These are phyloP conservation scores for Dynastes tityus DNA, from an alignment of 2,888 invertebrate species.

Conservation along the genomic window DNA sequence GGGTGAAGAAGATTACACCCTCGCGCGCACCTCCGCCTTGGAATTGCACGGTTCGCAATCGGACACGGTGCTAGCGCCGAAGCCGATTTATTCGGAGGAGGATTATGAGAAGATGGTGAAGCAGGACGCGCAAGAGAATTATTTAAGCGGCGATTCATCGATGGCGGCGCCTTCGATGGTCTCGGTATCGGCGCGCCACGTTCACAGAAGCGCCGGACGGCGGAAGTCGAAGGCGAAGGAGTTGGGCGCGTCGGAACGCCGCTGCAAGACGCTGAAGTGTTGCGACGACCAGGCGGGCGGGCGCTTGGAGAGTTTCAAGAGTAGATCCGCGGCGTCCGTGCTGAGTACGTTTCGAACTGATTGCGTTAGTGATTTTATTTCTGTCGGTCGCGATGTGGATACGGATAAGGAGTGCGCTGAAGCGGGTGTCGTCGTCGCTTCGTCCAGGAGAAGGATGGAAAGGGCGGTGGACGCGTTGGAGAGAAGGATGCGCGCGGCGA, in stretches of 20 bases:
- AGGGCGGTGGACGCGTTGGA: background rate
- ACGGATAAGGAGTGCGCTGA: slow-evolving; percentile 19
- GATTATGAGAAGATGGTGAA: slow-evolving; percentile 48
- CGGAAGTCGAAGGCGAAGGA: slow-evolving; percentile 3
- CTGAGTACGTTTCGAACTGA: slow-evolving; percentile 30
- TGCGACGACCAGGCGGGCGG: background rate
- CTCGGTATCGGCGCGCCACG: background rate
- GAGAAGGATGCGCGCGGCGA: background rate
- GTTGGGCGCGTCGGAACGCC: background rate
- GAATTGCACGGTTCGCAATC: slow-evolving; percentile 62
- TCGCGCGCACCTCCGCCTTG: slow-evolving; percentile 52
- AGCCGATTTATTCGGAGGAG: slow-evolving; percentile 50
- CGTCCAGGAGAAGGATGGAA: background rate
- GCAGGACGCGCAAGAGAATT: background rate
- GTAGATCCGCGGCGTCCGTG: slow-evolving; percentile 22
- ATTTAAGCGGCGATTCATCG: background rate
- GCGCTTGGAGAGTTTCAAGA: slow-evolving; percentile 15
- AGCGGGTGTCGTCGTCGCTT: background rate
- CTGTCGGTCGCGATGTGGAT: slow-evolving; percentile 8
- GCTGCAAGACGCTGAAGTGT: background rate
- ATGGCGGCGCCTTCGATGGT: background rate
- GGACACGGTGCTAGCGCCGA: slow-evolving; percentile 59
- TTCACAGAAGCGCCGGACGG: background rate
- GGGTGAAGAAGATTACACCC: background rate
- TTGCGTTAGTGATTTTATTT: slow-evolving; percentile 8